A percentile compares a stretch with the other conserved stretches of the same genome.
These are phyloP conservation scores for Laticauda colubrina DNA, from an alignment of 2,113 vertebrate genomes.

Conservation along the genomic window DNA sequence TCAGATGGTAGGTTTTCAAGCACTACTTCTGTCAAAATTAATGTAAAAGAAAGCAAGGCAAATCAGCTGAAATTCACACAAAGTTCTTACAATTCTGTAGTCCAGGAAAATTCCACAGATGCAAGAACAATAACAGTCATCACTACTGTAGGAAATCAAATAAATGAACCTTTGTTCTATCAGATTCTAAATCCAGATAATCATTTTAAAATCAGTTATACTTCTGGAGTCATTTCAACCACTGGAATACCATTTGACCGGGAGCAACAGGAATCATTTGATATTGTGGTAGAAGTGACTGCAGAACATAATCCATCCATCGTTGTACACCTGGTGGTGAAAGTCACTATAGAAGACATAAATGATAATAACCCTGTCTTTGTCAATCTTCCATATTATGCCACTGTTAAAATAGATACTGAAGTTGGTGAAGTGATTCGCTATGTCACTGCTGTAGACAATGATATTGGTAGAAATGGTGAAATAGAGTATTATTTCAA, in stretches of 20 bases:
- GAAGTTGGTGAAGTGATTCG: slow-evolving; percentile 82
- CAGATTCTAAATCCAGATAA: slow-evolving; percentile 90
- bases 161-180: slow-evolving; percentile 93
- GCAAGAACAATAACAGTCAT: slow-evolving; percentile 84
- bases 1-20: slow-evolving; percentile 90
- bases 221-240: slow-evolving; percentile 89
- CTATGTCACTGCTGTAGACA: slow-evolving; percentile 85
- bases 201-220: slow-evolving; percentile 88
- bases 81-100: slow-evolving; percentile 79
- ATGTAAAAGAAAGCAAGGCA: slow-evolving; percentile 87
- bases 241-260: slow-evolving; percentile 91
- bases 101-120: slow-evolving; percentile 87
- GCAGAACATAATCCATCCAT: slow-evolving; percentile 76
- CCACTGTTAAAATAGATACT: slow-evolving; percentile 85
- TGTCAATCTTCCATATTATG: slow-evolving; percentile 91
- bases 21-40: slow-evolving; percentile 85
- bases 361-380: slow-evolving; percentile 93
- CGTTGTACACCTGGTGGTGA: slow-evolving; percentile 83
- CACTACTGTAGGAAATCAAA: slow-evolving; percentile 83
- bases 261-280: slow-evolving; percentile 82
- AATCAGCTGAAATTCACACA: slow-evolving; percentile 88
- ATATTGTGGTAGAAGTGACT: slow-evolving; percentile 89
- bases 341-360: slow-evolving; percentile 82
- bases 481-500: slow-evolving; percentile 84
- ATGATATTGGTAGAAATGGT: slow-evolving; percentile 82